Percentiles rank a stretch among this genome's conserved stretches.
Conservation (phyloP, 2,113 vertebrate species). For the Lipotes vexillifer region DNA sequence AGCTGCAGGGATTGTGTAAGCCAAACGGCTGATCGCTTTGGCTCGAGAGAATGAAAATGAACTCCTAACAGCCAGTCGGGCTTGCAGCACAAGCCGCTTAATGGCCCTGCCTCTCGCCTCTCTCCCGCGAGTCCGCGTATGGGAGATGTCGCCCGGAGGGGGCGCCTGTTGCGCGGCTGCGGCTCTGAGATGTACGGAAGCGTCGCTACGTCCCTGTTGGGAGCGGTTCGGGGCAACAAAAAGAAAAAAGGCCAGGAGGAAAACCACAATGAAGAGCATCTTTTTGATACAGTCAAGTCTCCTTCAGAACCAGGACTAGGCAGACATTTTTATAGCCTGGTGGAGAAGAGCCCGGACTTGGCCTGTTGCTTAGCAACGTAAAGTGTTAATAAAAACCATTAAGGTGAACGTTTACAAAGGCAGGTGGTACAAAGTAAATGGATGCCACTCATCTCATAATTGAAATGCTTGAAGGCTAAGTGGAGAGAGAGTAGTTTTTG, state of each 20-base stretch:
- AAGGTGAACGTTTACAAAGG: slow-evolving; percentile 4
- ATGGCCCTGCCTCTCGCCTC: no score
- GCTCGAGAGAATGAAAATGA: not conserved
- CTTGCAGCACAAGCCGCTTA: not conserved
- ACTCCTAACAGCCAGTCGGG: no score
- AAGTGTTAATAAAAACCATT: not conserved
- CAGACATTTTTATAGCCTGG: not conserved
- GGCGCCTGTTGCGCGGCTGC: not conserved
- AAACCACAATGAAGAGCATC: not conserved
- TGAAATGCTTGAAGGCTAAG: not conserved
- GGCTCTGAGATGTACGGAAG: rapidly evolving
- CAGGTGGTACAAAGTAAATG: not conserved
- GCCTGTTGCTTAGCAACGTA: slow-evolving; percentile 38
- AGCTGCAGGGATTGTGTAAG: not conserved
- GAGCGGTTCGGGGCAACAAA: not conserved
- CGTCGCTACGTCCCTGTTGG: rapidly evolving
- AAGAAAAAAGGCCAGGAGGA: not conserved
- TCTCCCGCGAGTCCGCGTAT: not conserved
- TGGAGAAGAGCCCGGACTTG: not conserved
- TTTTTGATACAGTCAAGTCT: not conserved
- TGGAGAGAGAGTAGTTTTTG: not conserved
- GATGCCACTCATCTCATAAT: not conserved
- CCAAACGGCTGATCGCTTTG: not conserved
- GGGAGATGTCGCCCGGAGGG: not conserved
- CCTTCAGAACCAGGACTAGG: not conserved